Percentiles rank a stretch among this genome's conserved stretches.
Conservation (phyloP, 1,140 invertebrate genomes). For the Musca domestica region DNA sequence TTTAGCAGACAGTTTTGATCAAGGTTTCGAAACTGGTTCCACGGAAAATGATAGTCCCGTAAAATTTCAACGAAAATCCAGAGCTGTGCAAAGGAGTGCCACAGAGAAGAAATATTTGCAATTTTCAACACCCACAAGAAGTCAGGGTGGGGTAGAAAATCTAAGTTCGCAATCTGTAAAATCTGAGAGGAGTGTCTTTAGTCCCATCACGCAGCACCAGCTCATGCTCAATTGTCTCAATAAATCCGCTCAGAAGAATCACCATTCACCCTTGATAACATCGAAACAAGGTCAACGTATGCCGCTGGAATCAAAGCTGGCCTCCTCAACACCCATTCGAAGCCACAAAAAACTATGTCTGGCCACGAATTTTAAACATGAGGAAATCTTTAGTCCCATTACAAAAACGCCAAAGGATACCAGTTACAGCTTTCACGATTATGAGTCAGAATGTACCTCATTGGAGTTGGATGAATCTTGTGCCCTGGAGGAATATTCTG, state of each 20-base stretch:
- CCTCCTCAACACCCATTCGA: constrained; percentile 40
- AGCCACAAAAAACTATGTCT: constrained; percentile 8
- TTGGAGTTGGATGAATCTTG: constrained; percentile 31
- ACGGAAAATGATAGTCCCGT: constrained; percentile 44
- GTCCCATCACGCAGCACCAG: too few species aligned
- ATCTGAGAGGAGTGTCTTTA: constrained; percentile 30
- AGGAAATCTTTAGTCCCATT: constrained; percentile 39
- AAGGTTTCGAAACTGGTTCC: constrained; percentile 49
- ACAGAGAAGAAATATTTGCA: not conserved
- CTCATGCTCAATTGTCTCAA: too few species aligned
- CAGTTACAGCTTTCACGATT: not conserved
- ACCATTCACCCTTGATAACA: too few species aligned
- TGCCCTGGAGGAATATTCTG: constrained; percentile 48
- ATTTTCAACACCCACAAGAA: constrained; percentile 22
- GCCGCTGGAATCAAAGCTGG: too few species aligned
- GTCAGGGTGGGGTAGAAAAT: not conserved
- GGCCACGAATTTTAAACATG: constrained; percentile 20
- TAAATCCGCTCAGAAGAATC: too few species aligned
- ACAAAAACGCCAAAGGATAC: constrained; percentile 11
- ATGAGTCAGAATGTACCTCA: constrained; percentile 39
- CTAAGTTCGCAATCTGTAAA: too few species aligned
- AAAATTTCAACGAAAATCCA: not conserved
- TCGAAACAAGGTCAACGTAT: too few species aligned
- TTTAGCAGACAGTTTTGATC: constrained; percentile 43
- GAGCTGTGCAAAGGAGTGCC: not conserved